Conservation (phyloP, 2,113 vertebrate genomes). For the Sapayoa aenigma region DNA sequence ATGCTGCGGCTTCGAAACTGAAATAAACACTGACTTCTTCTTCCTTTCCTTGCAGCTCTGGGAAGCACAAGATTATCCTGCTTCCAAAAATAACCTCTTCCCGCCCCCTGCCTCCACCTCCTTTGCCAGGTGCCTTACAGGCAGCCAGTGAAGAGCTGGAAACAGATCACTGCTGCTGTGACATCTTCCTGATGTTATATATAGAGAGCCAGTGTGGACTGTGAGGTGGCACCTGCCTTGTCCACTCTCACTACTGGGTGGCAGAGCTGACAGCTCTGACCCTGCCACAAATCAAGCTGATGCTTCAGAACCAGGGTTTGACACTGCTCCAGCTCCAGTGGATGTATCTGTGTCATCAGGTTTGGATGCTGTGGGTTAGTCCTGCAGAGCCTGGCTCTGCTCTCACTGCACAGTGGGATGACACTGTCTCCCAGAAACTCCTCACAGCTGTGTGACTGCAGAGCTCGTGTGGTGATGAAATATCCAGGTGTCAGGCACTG, state of each 20-base stretch:
- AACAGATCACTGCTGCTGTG: neutral
- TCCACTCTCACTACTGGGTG: neutral
- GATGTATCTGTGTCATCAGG: neutral
- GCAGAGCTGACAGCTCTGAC: neutral
- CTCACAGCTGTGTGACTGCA: neutral
- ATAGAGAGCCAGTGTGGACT: neutral
- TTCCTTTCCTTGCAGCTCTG: neutral
- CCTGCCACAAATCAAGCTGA: neutral
- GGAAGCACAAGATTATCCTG: neutral
- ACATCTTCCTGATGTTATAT: neutral
- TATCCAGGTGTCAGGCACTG: neutral
- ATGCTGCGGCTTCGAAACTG: neutral
- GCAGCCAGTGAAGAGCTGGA: neutral
- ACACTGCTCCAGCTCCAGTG: neutral
- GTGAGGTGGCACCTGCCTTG: neutral
- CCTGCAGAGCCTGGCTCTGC: neutral
- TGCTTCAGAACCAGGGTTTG: neutral
- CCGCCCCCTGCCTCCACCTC: neutral
- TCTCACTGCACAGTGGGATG: neutral
- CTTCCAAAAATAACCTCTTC: conserved; percentile 46
- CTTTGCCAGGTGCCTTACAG: conserved; percentile 4
- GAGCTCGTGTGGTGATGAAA: neutral
- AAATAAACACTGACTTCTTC: neutral
- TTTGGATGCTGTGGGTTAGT: neutral
- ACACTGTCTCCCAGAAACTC: no score